Base-by-base conservation (phyloP, 1,140 invertebrate genomes). In the Zaprionus gabonicus region DNA sequence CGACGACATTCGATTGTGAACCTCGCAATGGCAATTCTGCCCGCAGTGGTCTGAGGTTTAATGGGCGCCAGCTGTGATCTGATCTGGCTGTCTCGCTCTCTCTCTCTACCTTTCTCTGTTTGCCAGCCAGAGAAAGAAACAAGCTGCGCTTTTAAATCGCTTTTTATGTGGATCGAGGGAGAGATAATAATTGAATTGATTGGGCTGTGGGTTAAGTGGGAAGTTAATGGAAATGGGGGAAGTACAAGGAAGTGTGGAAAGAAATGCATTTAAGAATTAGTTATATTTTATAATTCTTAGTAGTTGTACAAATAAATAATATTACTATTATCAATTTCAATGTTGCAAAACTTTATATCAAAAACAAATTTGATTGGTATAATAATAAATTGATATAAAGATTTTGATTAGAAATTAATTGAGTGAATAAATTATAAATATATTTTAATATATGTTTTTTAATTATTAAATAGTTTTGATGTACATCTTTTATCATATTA, bases 1-100 rank as follows among this genome's bases (percentile, higher is more conserved):
- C 41, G 41, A 46, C 12, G 46, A 20, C 46, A 76, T 70, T 31
- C 65, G 66, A 73, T 58, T 69, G 74, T 74, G 38, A 44, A 13
- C 65, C 9, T 17, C 12, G 31, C 4, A 12, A 12, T 9, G 57
- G 76, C 69, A 56, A 86, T 77, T 87, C 31, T 10, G 80, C 82
- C 82, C 53, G 72, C 83, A 87, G 83, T 86, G 80, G 72, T 86
- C 84, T 80, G 84, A 83, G 84, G 83, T 88, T 88, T 86, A 86
- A 86, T 88, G 77, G 84, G 67, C 76, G 63, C 46, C 82, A 87
- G 69, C 85, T 82, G 82, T 87, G 68, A 72, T 78, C 82, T 57
- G 77, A 46, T 87, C 80, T 77, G 38, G n/a, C 38, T 34, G 31
- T 34, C 31, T 10, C 9, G 9, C 31, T 10, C 4, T 10, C 4